Base-by-base conservation (phyloP, 2,797 vertebrate genomes). In the Lepilemur septentrionalis region DNA sequence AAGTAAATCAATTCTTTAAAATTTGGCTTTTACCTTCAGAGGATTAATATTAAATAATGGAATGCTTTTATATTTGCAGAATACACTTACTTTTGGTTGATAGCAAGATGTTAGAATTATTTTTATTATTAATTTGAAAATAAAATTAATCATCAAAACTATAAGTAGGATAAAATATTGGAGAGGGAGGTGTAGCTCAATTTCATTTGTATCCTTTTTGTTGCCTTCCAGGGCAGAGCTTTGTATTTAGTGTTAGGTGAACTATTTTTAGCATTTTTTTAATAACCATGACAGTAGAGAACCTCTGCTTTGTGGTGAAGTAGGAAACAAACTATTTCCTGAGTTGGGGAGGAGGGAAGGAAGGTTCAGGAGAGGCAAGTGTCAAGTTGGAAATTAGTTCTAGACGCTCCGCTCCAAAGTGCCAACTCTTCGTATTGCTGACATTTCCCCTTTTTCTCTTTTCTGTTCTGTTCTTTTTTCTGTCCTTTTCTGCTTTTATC, bases 111-210 rank as follows among this genome's bases (percentile, higher is more conserved):
- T 81, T 63, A 80, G 17, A 83, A 18, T 73, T 67, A 22, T 43
- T 81, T 35, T 70, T 70, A 59, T 70, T 70, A 59, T 57, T 89
- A 76, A 43, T 80, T 91, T 81, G 23, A 80, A 94, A 89, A 86
- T 52, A 57, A 52, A 69, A 41, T 57, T 69, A 46, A 18, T 59
- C 14, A 20, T 93, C 84, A 12, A 30, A 25, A 81, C 23, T 85
- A 32, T 2, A 22, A 30, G 30, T 82, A 8, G 69, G 81, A 35
- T 65, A 46, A 94, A 82, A 48, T 57, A 43, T 28, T 76, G 43
- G 50, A 28, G 25, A 76, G 7, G 28, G 69, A 4, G 2, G 6
- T 41, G 13, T 35, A 7, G 55, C 43, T 65, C 84, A 41, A 17
- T 69, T 85, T 86, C n/a, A 83, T 65, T 92, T 82, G 11, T 41